A percentile compares a stretch with the other conserved stretches of the same genome.
Evolutionary conservation across 1,140 invertebrate species (phyloP).

Genomic region (Sycophila sp.): DNA sequence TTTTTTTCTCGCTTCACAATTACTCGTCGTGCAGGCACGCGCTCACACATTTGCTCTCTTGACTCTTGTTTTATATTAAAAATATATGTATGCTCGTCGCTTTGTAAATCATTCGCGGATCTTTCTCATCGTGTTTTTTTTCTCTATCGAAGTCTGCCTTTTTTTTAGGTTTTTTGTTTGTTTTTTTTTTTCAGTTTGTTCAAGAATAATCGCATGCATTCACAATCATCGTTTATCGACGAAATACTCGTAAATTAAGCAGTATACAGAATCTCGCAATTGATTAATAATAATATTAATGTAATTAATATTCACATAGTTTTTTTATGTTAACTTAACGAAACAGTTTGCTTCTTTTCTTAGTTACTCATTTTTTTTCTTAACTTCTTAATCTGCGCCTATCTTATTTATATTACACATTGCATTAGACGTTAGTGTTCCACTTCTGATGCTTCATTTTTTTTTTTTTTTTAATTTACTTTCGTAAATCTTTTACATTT

Average conservation of each 20-base stretch:
- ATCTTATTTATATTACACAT: slow-evolving; percentile 27
- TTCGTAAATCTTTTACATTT: no score
- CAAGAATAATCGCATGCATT: slow-evolving; percentile 14
- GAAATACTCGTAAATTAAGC: slow-evolving; percentile 19
- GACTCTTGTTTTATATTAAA: slow-evolving; percentile 53
- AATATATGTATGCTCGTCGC: slow-evolving; percentile 55
- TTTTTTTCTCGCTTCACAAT: background rate
- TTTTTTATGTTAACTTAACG: no score
- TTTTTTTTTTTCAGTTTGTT: no score
- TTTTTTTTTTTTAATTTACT: background rate
- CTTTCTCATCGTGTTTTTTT: slow-evolving; percentile 32
- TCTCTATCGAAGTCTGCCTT: slow-evolving; percentile 30
- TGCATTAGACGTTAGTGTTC: slow-evolving; percentile 18
- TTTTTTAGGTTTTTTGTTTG: no score
- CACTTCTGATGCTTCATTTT: background rate
- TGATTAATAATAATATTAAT: slow-evolving; percentile 27
- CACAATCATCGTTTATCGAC: slow-evolving; percentile 5
- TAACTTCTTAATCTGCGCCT: slow-evolving; percentile 1
- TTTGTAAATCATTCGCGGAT: slow-evolving; percentile 14
- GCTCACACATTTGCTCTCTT: slow-evolving; percentile 3
- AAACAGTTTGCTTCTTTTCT: no score
- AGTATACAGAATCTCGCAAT: slow-evolving; percentile 36
- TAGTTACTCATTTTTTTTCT: no score
- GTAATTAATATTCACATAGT: slow-evolving; percentile 33
- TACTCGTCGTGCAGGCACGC: background rate